Evolutionary conservation across 2,113 vertebrate genomes (phyloP), one percentile per base, ranked within the genome.

Genomic region (Heloderma charlesbogerti): DNA sequence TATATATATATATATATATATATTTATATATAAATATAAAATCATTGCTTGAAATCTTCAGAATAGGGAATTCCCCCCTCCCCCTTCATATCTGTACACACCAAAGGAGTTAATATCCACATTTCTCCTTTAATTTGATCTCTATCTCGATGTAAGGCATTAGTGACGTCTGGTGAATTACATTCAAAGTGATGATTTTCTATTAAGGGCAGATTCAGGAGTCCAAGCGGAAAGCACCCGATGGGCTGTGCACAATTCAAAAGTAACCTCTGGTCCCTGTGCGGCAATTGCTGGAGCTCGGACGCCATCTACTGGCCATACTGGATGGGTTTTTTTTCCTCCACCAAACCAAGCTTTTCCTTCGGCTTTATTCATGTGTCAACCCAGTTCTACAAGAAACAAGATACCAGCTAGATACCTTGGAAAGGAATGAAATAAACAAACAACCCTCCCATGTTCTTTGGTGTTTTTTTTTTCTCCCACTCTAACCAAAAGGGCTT

Each of bases 221-320:
- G 84, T 69, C n/a, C 74, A 63, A 57, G 89, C 34, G 25, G 82
- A 89, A 85, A 94, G 31, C 34, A 60, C 71, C 8, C 0, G 7
- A 48, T 48, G 1, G 66, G 45, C 25, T 16, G 84, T 86, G 51
- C 84, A 18, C 40, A 31, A 43, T 43, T 75, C 89, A 63, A 78
- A 90, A 63, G 80, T 27, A 86, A 48, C 37, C 34, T 20, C 60
- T 4, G 51, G 27, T 37, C 74, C 86, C 74, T 78, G 31, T 31
- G 86, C 87, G 66, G 31, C 78, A 93, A 92, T 97, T 31, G 37
- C 92, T 94, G 94, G 92, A 91, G 88, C 89, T 96, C 92, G 87
- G 92, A 92, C 96, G 93, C 96, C 97, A 97, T 96, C 97, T 98
- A 93, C 95, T 96, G 97, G 96, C 71, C 2, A 0, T 1, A 0